A percentile compares a stretch with the other conserved stretches of the same genome.
Conservation (phyloP, 2,113 vertebrate genomes). For the Peromyscus maniculatus region DNA sequence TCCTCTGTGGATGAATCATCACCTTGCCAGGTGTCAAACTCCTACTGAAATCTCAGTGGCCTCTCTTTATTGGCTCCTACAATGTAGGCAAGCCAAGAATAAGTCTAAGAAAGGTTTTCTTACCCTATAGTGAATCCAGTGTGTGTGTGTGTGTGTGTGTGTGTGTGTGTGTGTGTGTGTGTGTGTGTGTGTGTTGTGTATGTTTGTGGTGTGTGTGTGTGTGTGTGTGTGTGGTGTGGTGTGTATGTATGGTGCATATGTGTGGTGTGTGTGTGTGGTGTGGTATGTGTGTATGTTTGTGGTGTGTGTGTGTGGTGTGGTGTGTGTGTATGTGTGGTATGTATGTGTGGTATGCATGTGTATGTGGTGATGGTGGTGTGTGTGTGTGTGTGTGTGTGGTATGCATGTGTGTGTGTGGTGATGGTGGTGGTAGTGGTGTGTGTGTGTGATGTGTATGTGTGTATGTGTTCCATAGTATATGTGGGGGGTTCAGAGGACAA, state of each 20-base stretch:
- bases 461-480: not conserved
- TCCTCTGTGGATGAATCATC: slow-evolving; percentile 9
- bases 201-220: too few species aligned
- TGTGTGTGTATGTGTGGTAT: not conserved
- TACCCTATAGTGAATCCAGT: not conserved
- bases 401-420: not conserved
- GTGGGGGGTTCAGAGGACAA: not conserved
- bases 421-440: not conserved
- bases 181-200: not conserved
- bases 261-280: not conserved
- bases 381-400: not conserved
- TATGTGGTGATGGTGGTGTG: not conserved
- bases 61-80: not conserved
- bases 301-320: not conserved
- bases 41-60: not conserved
- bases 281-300: not conserved
- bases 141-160: not conserved
- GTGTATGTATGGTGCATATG: too few species aligned
- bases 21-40: not conserved
- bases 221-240: not conserved
- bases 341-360: not conserved
- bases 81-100: not conserved
- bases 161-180: not conserved
- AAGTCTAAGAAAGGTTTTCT: not conserved
- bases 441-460: not conserved